Evolutionary conservation across 1,140 invertebrate genomes (phyloP).

Genomic region (Amphibalanus amphitrite): DNA sequence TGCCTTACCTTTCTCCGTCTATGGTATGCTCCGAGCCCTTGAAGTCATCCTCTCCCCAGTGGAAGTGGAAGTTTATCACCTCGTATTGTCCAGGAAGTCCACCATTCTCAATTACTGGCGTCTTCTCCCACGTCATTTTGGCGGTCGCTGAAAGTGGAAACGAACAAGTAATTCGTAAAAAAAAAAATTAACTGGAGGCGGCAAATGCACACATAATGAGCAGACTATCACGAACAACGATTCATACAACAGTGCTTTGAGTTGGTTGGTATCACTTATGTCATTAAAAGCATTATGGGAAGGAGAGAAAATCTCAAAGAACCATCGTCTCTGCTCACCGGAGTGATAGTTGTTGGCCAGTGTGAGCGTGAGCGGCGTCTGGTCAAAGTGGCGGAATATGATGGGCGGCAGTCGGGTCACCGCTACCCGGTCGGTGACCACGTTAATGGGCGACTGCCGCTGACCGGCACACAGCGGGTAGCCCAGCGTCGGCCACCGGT

Average conservation of each 20-base stretch:
- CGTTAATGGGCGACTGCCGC: neutral
- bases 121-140: neutral
- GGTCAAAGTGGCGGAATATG: constrained; percentile 3
- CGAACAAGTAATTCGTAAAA: too few relatives aligned
- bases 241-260: too few relatives aligned
- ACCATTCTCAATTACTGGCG: constrained; percentile 5
- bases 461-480: neutral
- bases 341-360: neutral
- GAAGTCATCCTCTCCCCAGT: constrained; percentile 62
- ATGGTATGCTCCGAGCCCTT: constrained; percentile 73
- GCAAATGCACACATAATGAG: too few relatives aligned
- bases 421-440: neutral
- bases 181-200: too few relatives aligned
- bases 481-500: neutral
- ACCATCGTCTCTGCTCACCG: neutral
- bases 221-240: too few relatives aligned
- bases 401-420: neutral
- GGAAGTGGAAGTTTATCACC: constrained; percentile 64
- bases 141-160: constrained; percentile 3
- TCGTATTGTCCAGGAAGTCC: constrained; percentile 42
- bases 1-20: constrained; percentile 36
- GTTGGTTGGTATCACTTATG: too few relatives aligned
- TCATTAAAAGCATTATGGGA: too few relatives aligned
- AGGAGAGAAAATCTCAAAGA: too few relatives aligned
- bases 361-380: neutral